phyloP scores from a whole-genome alignment of 2,797 vertebrate species.

The Botia kubotai region DNA sequence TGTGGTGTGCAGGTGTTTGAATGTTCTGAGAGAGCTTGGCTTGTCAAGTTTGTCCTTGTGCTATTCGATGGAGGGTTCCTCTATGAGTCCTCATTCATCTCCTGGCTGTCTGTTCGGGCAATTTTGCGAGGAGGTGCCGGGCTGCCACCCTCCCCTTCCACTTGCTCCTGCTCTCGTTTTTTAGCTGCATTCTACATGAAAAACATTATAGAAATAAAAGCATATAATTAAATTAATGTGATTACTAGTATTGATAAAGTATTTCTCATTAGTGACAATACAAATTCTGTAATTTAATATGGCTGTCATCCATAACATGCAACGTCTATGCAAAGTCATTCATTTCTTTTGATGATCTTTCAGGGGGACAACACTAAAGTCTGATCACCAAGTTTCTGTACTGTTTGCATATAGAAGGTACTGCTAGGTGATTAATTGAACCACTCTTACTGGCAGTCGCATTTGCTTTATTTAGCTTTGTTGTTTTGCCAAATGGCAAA shows the following conservation, averaged over 20 bases:
- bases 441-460: too few species aligned
- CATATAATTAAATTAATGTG: background rate
- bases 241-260: background rate
- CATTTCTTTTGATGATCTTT: background rate
- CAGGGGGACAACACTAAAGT: background rate
- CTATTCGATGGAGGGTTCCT: slow-evolving; percentile 54
- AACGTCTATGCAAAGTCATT: background rate
- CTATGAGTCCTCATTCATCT: slow-evolving; percentile 87
- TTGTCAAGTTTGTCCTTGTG: slow-evolving; percentile 54
- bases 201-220: slow-evolving; percentile 39
- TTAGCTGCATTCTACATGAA: slow-evolving; percentile 85
- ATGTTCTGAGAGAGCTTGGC: slow-evolving; percentile 51
- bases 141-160: slow-evolving; percentile 79
- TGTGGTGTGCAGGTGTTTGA: slow-evolving; percentile 64
- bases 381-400: background rate
- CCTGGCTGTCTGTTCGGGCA: slow-evolving; percentile 85
- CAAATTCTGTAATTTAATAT: background rate
- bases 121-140: slow-evolving; percentile 84
- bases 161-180: slow-evolving; percentile 85
- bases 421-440: too few species aligned
- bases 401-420: too few species aligned
- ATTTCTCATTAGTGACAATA: background rate
- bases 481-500: background rate
- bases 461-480: too few species aligned
- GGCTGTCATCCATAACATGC: background rate